phyloP scores from a whole-genome alignment of 2,113 vertebrate genomes.

The Colistium nudipinnis region DNA sequence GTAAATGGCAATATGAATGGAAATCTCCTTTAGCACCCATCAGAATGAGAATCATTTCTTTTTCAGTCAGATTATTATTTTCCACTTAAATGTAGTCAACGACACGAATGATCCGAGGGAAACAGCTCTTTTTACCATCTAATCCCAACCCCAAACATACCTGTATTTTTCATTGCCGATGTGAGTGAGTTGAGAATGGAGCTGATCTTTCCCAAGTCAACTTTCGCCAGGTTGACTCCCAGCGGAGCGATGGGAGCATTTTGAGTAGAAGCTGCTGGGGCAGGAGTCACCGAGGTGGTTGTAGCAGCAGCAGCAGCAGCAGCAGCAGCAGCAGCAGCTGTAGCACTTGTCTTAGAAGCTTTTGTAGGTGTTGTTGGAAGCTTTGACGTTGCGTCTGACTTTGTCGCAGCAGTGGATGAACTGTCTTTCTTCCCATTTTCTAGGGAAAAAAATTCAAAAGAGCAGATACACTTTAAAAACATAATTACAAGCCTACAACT shows the following conservation, averaged over 20 bases:
- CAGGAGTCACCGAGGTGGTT: conserved; percentile 61
- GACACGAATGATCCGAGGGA: neutral
- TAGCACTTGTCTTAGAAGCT: conserved; percentile 45
- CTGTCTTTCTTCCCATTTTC: conserved; percentile 89
- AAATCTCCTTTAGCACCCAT: no score
- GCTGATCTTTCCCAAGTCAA: conserved; percentile 98
- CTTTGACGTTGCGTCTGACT: conserved; percentile 58
- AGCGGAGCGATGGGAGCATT: conserved; percentile 69
- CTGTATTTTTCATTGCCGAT: conserved; percentile 95
- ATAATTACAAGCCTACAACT: neutral
- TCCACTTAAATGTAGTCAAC: no score
- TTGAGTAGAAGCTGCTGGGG: conserved; percentile 60
- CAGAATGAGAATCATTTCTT: no score
- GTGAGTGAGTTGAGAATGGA: conserved; percentile 97
- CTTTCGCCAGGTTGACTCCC: conserved; percentile 92
- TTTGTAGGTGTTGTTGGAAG: conserved; percentile 48
- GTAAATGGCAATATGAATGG: no score
- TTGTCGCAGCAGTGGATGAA: conserved; percentile 48
- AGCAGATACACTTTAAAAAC: conserved; percentile 3
- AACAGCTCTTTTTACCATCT: neutral
- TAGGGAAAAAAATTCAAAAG: conserved; percentile 40
- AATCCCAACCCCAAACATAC: conserved; percentile 77
- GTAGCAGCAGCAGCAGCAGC: conserved; percentile 21
- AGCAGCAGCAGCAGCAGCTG: conserved; percentile 44
- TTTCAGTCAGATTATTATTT: no score